Evolutionary conservation across 2,888 invertebrate species (phyloP).

Genomic region (Cryptophagus acutangulus): DNA sequence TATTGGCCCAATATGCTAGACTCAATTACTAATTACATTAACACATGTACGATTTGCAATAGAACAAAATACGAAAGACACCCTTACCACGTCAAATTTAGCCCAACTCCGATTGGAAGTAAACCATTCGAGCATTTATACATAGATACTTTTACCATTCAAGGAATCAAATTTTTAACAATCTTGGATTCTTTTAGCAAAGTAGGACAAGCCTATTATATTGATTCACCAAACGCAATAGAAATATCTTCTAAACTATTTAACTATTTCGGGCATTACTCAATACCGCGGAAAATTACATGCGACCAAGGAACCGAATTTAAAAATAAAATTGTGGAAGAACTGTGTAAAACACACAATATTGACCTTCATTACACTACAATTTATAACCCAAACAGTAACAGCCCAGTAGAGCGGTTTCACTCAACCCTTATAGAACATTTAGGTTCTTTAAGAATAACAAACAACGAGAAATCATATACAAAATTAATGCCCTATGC

Average conservation of each 20-base stretch:
- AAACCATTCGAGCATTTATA: slow-evolving; percentile 3
- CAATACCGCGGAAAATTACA: neutral
- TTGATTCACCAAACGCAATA: neutral
- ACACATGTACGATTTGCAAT: neutral
- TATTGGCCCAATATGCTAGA: no score
- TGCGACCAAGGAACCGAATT: slow-evolving; percentile 4
- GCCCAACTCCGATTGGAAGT: neutral
- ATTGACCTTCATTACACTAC: slow-evolving; percentile 5
- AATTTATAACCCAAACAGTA: neutral
- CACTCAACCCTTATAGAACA: slow-evolving; percentile 6
- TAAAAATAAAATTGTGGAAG: slow-evolving; percentile 3
- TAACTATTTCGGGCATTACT: neutral
- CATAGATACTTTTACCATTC: slow-evolving; percentile 2
- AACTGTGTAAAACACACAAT: slow-evolving; percentile 2
- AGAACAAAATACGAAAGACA: neutral
- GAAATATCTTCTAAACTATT: neutral
- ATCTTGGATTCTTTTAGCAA: slow-evolving; percentile 2
- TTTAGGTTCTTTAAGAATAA: neutral
- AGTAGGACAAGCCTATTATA: slow-evolving; percentile 3
- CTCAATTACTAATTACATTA: no score
- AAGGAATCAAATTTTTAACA: slow-evolving; percentile 4
- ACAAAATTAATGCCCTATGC: slow-evolving; percentile 1
- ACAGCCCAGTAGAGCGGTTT: slow-evolving; percentile 2
- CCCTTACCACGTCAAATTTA: slow-evolving; percentile 1
- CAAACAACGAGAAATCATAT: neutral